Base-by-base conservation (phyloP, 1,140 invertebrate genomes). In the Scaptomyza montana region DNA sequence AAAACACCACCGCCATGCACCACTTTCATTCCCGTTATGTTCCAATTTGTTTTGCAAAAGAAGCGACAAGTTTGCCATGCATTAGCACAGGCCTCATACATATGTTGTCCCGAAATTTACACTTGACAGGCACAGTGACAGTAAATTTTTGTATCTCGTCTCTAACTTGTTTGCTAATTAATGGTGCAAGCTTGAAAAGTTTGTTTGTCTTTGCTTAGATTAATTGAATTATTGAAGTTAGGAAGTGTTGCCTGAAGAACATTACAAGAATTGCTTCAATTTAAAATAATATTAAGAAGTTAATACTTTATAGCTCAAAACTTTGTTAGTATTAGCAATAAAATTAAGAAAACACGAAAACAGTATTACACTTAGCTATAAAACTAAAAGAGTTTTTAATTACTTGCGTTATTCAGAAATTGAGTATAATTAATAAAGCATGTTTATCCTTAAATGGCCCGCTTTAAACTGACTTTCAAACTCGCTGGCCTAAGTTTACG, bases 21-120 rank as follows among this genome's bases (percentile, higher is more conserved):
- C 46, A 4, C 39, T 30, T 9, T 16, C 57, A n/a, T 57, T 60
- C 5, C 46, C 43, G 33, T 13, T 36, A 57, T 72, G 63, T 54
- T 39, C 28, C 64, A 73, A 73, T 67, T 73, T 73, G 55, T 59
- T 45, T 36, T 47, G 54, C 47, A 36, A 68, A 51, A 53, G 41
- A 30, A 30, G 36, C 61, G 65, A 56, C 65, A 69, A 68, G 50
- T 69, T 67, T 33, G 51, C 55, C 55, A 30, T 56, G 46, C 61
- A 53, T 54, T 61, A 41, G 64, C 64, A 21, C 33, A 7, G 21
- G 53, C 47, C 53, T 51, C 53, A 57, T 9, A n/a, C 25, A 16
- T 16, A 30, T 21, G 16, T 28, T 28, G 25, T 30, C n/a, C n/a
- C 41, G 13, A 30, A 12, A 50, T 19, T 41, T 45, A 54, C 9